These are phyloP conservation scores for Macrotrachela quadricornifera DNA, from an alignment of 1,140 invertebrate genomes.

Conservation along the genomic window DNA sequence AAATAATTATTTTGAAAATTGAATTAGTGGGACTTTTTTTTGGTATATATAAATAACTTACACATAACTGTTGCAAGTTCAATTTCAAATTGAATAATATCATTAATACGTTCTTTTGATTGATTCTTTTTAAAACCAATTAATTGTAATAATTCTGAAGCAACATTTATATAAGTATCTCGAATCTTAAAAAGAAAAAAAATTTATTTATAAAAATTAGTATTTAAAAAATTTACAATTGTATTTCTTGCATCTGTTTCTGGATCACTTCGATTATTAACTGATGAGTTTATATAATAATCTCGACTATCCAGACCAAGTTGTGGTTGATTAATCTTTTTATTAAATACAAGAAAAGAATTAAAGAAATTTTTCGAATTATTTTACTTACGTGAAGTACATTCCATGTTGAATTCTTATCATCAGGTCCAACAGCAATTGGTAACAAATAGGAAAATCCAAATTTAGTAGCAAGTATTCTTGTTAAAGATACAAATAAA, in stretches of 20 bases:
- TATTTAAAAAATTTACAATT: no score
- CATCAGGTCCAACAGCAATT: constrained; percentile 77
- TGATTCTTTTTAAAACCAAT: neutral
- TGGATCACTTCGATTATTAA: no score
- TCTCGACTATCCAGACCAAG: constrained; percentile 14
- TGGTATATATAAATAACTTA: no score
- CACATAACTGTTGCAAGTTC: constrained; percentile 4
- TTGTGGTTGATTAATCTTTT: constrained; percentile 12
- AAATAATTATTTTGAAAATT: no score
- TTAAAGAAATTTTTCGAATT: no score
- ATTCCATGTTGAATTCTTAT: constrained; percentile 63
- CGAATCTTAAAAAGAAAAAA: no score
- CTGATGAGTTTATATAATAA: constrained; percentile 10
- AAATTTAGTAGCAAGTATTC: constrained; percentile 21
- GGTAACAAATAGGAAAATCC: constrained; percentile 48
- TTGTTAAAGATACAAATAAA: no score
- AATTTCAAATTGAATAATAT: constrained; percentile 4
- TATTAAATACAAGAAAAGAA: neutral
- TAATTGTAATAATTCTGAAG: no score
- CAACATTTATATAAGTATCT: no score
- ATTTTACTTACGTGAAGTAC: constrained; percentile 50
- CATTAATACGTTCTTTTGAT: neutral
- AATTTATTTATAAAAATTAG: no score
- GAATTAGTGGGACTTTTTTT: no score
- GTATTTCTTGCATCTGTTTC: no score